Conservation (phyloP, 2,113 vertebrate genomes). For the Megalops atlanticus region DNA sequence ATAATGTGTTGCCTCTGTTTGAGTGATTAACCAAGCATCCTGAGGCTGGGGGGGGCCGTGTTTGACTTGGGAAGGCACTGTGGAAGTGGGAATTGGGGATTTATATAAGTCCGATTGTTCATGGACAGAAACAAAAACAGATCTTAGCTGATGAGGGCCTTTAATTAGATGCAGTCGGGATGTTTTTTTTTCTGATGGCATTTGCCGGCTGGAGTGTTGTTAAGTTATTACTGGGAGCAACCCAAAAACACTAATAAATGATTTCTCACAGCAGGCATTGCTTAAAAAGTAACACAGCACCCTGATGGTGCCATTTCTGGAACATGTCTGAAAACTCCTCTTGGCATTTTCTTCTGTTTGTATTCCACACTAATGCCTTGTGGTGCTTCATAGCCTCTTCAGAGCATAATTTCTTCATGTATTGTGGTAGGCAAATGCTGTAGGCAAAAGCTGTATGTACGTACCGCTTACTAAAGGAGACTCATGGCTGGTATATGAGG, state of each 20-base stretch:
- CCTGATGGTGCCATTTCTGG: background rate
- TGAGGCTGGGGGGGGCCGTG: conserved; percentile 37
- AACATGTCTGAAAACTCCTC: background rate
- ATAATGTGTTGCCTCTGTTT: conserved; percentile 31
- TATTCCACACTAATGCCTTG: background rate
- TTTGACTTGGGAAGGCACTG: conserved; percentile 53
- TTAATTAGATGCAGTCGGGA: conserved; percentile 43
- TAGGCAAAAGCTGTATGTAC: too few relatives aligned
- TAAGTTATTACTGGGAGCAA: background rate
- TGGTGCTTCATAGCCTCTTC: too few relatives aligned
- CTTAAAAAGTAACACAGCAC: background rate
- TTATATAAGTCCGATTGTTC: conserved; percentile 44
- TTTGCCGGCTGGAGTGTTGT: conserved; percentile 23
- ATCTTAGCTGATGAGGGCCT: conserved; percentile 12
- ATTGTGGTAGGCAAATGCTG: too few relatives aligned
- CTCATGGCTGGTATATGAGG: too few relatives aligned
- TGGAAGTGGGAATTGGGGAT: conserved; percentile 40
- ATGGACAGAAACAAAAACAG: conserved; percentile 47
- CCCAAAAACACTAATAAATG: background rate
- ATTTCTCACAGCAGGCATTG: background rate
- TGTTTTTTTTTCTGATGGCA: conserved; percentile 28
- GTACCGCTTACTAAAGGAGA: too few relatives aligned
- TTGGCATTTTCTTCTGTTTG: background rate
- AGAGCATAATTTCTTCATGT: too few relatives aligned
- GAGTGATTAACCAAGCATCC: conserved; percentile 45